These are phyloP conservation scores for Lasioglossum albipes DNA, from an alignment of 1,140 invertebrate species.

Conservation along the genomic window DNA sequence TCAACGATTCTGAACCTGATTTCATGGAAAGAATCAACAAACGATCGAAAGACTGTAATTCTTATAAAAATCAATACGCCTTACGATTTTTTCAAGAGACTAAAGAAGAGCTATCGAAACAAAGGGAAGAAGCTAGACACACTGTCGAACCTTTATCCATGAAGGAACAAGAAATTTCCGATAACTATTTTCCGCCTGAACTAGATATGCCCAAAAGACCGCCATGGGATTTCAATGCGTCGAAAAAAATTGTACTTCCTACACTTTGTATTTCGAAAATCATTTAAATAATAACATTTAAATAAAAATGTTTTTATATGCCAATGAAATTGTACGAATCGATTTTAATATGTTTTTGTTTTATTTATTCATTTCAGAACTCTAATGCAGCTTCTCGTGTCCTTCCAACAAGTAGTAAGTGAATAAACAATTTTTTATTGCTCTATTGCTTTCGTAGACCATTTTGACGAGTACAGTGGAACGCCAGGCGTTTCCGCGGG, in stretches of 20 bases:
- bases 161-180: slow-evolving; percentile 85
- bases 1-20: slow-evolving; percentile 1
- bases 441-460: too few species aligned
- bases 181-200: slow-evolving; percentile 86
- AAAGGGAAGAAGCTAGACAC: slow-evolving; percentile 84
- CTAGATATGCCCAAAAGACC: slow-evolving; percentile 92
- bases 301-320: too few species aligned
- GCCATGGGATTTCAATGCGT: slow-evolving; percentile 88
- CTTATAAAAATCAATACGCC: slow-evolving; percentile 83
- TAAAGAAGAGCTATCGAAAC: slow-evolving; percentile 83
- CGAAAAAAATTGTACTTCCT: slow-evolving; percentile 82
- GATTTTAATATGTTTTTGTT: too few species aligned
- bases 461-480: too few species aligned
- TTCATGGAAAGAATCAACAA: slow-evolving; percentile 80
- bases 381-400: too few species aligned
- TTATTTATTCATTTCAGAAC: too few species aligned
- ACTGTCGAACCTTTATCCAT: slow-evolving; percentile 81
- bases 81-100: slow-evolving; percentile 88
- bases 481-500: too few species aligned
- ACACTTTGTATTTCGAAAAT: too few species aligned
- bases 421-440: too few species aligned
- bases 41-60: slow-evolving; percentile 73
- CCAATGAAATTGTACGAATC: too few species aligned
- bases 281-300: too few species aligned
- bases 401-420: too few species aligned